Evolutionary conservation across 2,888 invertebrate species (phyloP), one percentile per base, ranked within the genome.

Genomic region (Listrodromus nycthemerus): DNA sequence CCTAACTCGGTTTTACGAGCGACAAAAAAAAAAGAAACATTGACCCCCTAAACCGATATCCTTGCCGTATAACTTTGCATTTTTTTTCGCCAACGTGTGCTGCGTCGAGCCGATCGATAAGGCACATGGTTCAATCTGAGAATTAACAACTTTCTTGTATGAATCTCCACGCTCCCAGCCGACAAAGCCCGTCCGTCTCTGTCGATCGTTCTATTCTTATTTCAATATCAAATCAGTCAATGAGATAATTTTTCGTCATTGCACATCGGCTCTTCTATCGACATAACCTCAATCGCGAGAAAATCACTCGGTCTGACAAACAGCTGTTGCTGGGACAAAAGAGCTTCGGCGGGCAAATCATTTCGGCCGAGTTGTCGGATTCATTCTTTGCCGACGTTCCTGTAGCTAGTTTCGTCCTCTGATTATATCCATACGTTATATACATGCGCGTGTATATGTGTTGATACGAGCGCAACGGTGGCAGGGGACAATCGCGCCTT

Each of bases 51-150:
- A 7, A 30, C 7, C 24, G 19, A 52, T 58, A 24, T 16, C 48
- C 24, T 63, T 24, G 19, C 24, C 55, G 24, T 10, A 8, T 5
- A 58, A 16, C n/a, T 30, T 58, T 30, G 13, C 24, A 30, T 30
- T 10, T 58, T 58, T 58, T 58, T 70, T 33, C 70, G 5, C 52
- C 52, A 52, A 55, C 55, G 65, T 58, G 70, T 52, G 52, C n/a
- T 58, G 41, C 37, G 16, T 37, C 48, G 21, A 67, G 75, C 52
- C 82, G 84, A 89, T 88, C 89, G 82, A 89, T 88, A 88, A 73
- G 69, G 80, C 89, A 89, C 87, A 89, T 89, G 89, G 87, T 85
- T 78, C 76, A 50, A 70, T 55, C 66, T 33, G 45, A 21, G 16
- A 33, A 66, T 67, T 76, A 52, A 58, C 75, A 52, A 80, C 52